These are phyloP conservation scores for Aphaenogaster ashmeadi DNA, from an alignment of 1,140 invertebrate genomes.

Conservation along the genomic window DNA sequence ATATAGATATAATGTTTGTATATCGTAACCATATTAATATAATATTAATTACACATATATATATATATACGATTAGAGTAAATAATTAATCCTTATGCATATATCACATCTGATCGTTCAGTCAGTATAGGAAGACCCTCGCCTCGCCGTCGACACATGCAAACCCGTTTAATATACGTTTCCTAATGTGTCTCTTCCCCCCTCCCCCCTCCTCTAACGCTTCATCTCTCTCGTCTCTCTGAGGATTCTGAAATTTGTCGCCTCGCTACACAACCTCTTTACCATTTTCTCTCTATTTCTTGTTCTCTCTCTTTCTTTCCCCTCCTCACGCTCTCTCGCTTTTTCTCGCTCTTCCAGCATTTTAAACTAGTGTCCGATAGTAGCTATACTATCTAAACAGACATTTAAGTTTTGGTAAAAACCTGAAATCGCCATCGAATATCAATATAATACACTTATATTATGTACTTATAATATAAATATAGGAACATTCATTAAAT, in stretches of 20 bases:
- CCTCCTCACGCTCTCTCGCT: constrained; percentile 1
- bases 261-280: constrained; percentile 35
- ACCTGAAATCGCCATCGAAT: constrained; percentile 86
- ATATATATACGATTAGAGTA: constrained; percentile 81
- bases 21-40: constrained; percentile 83
- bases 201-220: neutral
- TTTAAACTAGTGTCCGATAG: constrained; percentile 68
- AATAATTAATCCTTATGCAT: constrained; percentile 86
- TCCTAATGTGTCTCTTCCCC: constrained; percentile 43
- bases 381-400: constrained; percentile 79
- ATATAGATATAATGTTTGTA: constrained; percentile 83
- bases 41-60: constrained; percentile 81
- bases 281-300: constrained; percentile 37
- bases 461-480: constrained; percentile 85
- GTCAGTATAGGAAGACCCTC: constrained; percentile 87
- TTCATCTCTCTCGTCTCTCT: constrained; percentile 18
- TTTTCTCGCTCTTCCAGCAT: constrained; percentile 70
- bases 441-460: constrained; percentile 86
- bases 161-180: constrained; percentile 66
- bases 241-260: constrained; percentile 57
- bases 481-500: constrained; percentile 88
- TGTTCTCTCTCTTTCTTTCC: constrained; percentile 36
- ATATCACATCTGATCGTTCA: constrained; percentile 88
- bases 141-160: constrained; percentile 80
- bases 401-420: constrained; percentile 84